Conservation (phyloP, 2,797 vertebrate genomes). For the Pipistrellus pipistrellus region DNA sequence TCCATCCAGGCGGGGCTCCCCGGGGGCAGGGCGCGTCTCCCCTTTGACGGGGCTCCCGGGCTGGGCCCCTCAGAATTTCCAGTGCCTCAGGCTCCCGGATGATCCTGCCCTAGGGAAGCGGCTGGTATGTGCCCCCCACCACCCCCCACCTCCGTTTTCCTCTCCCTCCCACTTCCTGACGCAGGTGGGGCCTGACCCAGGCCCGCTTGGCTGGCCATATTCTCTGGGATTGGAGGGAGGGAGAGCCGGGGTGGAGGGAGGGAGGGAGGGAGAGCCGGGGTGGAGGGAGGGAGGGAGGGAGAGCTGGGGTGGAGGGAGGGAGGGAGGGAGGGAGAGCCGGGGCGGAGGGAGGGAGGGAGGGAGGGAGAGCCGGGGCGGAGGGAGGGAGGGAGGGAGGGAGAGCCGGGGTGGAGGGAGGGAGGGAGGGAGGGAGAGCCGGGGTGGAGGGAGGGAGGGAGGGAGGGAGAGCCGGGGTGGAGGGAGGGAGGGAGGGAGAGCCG, state of each 20-base stretch:
- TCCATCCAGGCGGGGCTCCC: neutral
- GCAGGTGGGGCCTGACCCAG: neutral
- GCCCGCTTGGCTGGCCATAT: neutral
- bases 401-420: too few species aligned
- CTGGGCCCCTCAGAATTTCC: neutral
- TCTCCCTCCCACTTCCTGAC: neutral
- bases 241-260: neutral
- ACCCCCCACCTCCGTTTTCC: rapidly evolving
- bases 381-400: neutral
- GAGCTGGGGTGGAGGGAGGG: too few species aligned
- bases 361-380: too few species aligned
- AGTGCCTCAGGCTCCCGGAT: neutral
- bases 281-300: too few species aligned
- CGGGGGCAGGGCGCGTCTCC: neutral
- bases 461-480: too few species aligned
- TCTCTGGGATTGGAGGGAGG: neutral
- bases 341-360: too few species aligned
- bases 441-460: too few species aligned
- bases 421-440: neutral
- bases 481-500: neutral
- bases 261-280: neutral
- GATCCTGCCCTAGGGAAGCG: neutral
- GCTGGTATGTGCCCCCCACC: neutral
- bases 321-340: too few species aligned
- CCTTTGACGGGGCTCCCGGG: neutral